These are phyloP conservation scores for Diplazon laetatorius DNA, from an alignment of 2,888 invertebrate species.

Conservation along the genomic window DNA sequence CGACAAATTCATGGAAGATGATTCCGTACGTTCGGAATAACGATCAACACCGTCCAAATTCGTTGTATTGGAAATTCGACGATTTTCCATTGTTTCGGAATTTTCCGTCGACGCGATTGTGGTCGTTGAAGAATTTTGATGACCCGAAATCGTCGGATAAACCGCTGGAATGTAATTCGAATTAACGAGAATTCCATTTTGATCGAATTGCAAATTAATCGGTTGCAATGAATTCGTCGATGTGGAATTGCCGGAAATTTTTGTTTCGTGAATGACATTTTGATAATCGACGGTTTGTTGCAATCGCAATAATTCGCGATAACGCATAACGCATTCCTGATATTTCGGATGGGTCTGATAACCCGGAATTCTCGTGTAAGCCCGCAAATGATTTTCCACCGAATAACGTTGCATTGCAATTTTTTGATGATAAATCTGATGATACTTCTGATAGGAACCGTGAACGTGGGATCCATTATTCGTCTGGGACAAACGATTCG, in stretches of 20 bases:
- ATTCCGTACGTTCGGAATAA: conserved; percentile 62
- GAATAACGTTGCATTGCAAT: conserved; percentile 77
- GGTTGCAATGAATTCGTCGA: conserved; percentile 65
- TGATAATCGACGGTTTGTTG: conserved; percentile 78
- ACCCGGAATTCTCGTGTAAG: conserved; percentile 76
- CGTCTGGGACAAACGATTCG: conserved; percentile 66
- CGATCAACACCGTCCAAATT: conserved; percentile 60
- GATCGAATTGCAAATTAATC: conserved; percentile 80
- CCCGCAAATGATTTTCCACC: conserved; percentile 77
- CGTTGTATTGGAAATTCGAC: too few species aligned
- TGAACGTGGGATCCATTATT: conserved; percentile 67
- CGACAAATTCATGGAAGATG: conserved; percentile 56
- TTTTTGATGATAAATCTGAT: conserved; percentile 76
- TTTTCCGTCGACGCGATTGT: conserved; percentile 4
- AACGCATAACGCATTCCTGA: conserved; percentile 77
- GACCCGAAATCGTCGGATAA: conserved; percentile 66
- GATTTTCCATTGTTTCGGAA: neutral
- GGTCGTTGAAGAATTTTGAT: conserved; percentile 37
- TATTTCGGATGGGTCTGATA: conserved; percentile 79
- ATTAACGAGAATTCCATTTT: conserved; percentile 79
- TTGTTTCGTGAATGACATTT: conserved; percentile 71
- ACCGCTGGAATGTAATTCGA: conserved; percentile 74
- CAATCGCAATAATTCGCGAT: conserved; percentile 75
- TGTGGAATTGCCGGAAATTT: conserved; percentile 66
- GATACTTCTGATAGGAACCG: conserved; percentile 75